Conservation (phyloP, 2,888 invertebrate species). For the Dexiosoma caninum region DNA sequence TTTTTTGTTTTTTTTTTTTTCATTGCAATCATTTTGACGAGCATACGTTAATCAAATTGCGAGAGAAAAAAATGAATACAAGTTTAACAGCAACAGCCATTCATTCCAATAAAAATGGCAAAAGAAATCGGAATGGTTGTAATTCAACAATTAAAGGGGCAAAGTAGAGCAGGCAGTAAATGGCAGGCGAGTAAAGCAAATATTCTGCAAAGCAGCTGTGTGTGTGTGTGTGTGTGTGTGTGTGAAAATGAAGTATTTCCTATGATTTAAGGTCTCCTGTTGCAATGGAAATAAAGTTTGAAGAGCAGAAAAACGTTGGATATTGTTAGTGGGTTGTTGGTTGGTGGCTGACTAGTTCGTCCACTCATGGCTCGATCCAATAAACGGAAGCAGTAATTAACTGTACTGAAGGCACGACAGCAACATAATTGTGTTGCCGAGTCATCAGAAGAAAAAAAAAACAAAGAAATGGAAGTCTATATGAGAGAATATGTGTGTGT, state of each 20-base stretch:
- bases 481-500: not conserved
- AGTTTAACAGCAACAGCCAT: not conserved
- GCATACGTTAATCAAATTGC: slow-evolving; percentile 55
- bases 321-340: not conserved
- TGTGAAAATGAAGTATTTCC: slow-evolving; percentile 7
- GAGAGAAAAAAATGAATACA: not conserved
- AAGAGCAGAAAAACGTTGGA: slow-evolving; percentile 12
- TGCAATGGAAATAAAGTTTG: slow-evolving; percentile 37
- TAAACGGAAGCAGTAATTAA: slow-evolving; percentile 55
- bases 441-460: slow-evolving; percentile 36
- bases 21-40: slow-evolving; percentile 42
- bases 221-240: not conserved
- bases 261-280: slow-evolving; percentile 18
- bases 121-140: slow-evolving; percentile 35
- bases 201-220: no score
- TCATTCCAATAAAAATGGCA: slow-evolving; percentile 5
- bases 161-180: not conserved
- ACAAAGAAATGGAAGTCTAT: not conserved
- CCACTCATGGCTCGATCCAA: slow-evolving; percentile 16
- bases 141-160: slow-evolving; percentile 27
- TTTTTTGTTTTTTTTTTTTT: slow-evolving; percentile 25
- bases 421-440: slow-evolving; percentile 49
- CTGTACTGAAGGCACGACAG: slow-evolving; percentile 48
- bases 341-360: not conserved
- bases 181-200: not conserved